Conservation (phyloP, 2,888 invertebrate species). For the Sesamia inferens region DNA sequence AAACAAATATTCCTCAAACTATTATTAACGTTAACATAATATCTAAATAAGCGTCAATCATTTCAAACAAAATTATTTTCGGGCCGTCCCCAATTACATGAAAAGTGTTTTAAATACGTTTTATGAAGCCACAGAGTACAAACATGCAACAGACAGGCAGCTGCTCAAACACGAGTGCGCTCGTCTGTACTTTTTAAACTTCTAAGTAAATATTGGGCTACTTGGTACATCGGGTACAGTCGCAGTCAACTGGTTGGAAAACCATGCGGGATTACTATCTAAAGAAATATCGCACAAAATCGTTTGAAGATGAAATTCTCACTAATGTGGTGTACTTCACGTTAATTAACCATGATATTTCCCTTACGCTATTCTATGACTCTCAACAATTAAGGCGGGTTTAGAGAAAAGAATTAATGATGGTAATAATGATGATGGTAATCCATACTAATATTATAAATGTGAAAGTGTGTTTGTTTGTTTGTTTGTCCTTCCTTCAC, state of each 20-base stretch:
- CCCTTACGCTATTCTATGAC: conserved; percentile 44
- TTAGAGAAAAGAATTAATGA: conserved; percentile 58
- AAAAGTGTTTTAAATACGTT: conserved; percentile 63
- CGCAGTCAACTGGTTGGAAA: conserved; percentile 80
- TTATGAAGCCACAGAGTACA: conserved; percentile 59
- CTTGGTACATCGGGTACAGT: conserved; percentile 66
- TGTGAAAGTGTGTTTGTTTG: too few relatives aligned
- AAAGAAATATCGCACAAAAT: conserved; percentile 46
- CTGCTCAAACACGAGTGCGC: conserved; percentile 77
- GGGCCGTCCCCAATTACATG: conserved; percentile 54
- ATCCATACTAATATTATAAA: too few relatives aligned
- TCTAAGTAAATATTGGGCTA: conserved; percentile 77
- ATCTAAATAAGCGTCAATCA: conserved; percentile 43
- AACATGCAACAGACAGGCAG: conserved; percentile 72
- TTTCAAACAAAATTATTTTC: conserved; percentile 41
- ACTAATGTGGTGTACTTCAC: conserved; percentile 64
- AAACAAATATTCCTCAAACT: conserved; percentile 33
- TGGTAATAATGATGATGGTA: conserved; percentile 5
- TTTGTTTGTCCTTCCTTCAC: too few relatives aligned
- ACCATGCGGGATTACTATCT: conserved; percentile 58
- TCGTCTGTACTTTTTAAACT: conserved; percentile 76
- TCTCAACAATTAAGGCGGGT: conserved; percentile 40
- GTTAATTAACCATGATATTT: conserved; percentile 59
- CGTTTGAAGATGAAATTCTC: conserved; percentile 63
- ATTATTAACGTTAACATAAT: conserved; percentile 17